phyloP scores from a whole-genome alignment of 2,797 vertebrate genomes.

The Myripristis jacobus region DNA sequence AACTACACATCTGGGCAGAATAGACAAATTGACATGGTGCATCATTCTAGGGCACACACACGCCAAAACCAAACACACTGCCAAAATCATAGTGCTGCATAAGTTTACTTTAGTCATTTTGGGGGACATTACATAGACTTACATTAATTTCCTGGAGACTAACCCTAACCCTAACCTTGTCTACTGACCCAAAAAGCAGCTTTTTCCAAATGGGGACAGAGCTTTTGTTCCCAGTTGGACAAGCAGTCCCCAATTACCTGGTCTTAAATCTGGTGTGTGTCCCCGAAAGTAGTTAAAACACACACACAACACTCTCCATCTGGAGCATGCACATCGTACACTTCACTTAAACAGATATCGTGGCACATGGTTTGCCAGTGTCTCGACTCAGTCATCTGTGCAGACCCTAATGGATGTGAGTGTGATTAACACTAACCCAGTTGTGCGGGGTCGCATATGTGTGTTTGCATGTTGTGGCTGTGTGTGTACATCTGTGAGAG shows the following conservation, averaged over 20 bases:
- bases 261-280: too few species aligned
- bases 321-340: constrained; percentile 3
- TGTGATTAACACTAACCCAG: not conserved
- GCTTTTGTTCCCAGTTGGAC: too few species aligned
- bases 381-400: constrained; percentile 10
- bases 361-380: not conserved
- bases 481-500: not conserved
- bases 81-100: too few species aligned
- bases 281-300: too few species aligned
- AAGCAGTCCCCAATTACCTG: too few species aligned
- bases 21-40: not conserved
- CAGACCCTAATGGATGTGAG: not conserved
- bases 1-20: constrained; percentile 17
- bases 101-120: too few species aligned
- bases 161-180: too few species aligned
- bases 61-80: not conserved
- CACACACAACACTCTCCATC: not conserved
- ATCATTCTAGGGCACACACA: not conserved
- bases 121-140: too few species aligned
- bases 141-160: too few species aligned
- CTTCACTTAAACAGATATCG: not conserved
- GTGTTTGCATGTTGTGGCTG: not conserved
- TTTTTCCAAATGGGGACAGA: too few species aligned
- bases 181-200: too few species aligned
- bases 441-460: not conserved